Conservation (phyloP, 2,113 vertebrate species). For the Heptranchias perlo region DNA sequence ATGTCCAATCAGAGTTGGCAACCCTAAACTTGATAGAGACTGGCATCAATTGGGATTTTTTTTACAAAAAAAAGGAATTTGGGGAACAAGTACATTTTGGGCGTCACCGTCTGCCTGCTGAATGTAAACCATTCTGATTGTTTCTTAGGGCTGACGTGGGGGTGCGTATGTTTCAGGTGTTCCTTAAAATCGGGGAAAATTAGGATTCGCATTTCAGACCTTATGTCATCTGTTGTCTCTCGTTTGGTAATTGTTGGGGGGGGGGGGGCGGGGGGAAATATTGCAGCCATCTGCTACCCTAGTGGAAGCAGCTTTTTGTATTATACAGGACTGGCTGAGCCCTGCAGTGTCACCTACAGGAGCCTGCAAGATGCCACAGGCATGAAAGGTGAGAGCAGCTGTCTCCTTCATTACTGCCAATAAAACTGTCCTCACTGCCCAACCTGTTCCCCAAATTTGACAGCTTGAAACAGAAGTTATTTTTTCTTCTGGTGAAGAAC, state of each 20-base stretch:
- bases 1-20: neutral
- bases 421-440: neutral
- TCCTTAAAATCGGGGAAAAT: neutral
- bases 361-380: neutral
- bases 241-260: neutral
- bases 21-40: neutral
- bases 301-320: neutral
- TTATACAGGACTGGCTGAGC: neutral
- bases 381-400: constrained; percentile 30
- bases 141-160: neutral
- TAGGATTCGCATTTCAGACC: neutral
- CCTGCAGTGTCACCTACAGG: neutral
- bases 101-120: neutral
- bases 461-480: neutral
- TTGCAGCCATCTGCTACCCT: constrained; percentile 5
- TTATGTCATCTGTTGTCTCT: constrained; percentile 4
- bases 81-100: neutral
- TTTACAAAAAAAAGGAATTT: neutral
- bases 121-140: neutral
- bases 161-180: neutral
- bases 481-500: neutral
- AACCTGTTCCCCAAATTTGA: neutral
- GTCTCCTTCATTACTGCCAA: neutral
- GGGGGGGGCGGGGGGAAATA: neutral
- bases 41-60: neutral